Evolutionary conservation across 2,797 vertebrate genomes (phyloP).

Genomic region (Fringilla coelebs): DNA sequence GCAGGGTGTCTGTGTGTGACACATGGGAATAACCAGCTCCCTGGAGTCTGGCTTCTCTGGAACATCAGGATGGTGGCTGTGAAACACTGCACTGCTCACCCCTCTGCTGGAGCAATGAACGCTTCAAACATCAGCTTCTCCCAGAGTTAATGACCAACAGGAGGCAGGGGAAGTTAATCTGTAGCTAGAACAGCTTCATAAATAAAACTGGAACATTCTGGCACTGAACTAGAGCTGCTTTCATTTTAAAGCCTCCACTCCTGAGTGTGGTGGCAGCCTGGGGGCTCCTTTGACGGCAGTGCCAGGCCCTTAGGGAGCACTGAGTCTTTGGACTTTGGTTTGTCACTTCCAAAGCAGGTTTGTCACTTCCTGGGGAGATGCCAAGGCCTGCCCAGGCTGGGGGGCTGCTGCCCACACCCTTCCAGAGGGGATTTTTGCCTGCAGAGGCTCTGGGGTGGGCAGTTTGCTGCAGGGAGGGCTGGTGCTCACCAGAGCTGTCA

Average conservation of each 20-base stretch:
- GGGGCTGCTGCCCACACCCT: neutral
- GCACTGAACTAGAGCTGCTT: neutral
- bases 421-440: neutral
- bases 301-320: neutral
- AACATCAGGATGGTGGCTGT: neutral
- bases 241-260: neutral
- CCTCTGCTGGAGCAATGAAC: neutral
- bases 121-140: neutral
- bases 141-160: neutral
- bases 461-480: neutral
- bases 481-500: neutral
- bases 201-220: slow-evolving; percentile 2
- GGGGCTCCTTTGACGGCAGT: neutral
- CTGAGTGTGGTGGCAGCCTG: neutral
- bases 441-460: neutral
- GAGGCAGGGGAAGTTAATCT: neutral
- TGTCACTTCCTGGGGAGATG: neutral
- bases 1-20: neutral
- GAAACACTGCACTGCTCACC: fast-evolving
- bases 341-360: neutral
- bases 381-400: neutral
- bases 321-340: neutral
- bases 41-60: neutral
- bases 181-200: neutral
- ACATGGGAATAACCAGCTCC: fast-evolving